Evolutionary conservation across 2,113 vertebrate genomes (phyloP).

Genomic region (Muscicapa adusta): DNA sequence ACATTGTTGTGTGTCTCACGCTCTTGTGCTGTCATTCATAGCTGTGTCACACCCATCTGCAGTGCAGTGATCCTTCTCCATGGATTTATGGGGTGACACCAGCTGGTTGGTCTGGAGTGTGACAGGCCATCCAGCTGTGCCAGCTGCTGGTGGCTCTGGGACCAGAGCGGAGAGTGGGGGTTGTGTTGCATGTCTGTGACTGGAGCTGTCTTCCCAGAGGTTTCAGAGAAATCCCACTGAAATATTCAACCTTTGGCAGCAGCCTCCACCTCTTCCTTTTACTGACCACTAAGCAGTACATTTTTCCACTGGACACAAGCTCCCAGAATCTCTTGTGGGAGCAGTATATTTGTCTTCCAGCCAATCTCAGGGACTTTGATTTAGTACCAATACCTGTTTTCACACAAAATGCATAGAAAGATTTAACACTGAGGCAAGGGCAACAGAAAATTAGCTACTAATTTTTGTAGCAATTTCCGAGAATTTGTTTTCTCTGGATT

Average conservation of each 20-base stretch:
- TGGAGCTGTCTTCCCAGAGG: neutral
- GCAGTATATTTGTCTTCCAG: neutral
- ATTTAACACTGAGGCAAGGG: neutral
- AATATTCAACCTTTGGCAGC: neutral
- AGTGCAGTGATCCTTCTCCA: neutral
- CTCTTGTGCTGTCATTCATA: rapidly evolving
- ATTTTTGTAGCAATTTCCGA: slow-evolving; percentile 20
- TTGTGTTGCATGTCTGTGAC: neutral
- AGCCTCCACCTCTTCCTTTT: neutral
- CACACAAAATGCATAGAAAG: neutral
- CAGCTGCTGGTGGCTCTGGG: neutral
- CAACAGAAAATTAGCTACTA: neutral
- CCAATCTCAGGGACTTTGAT: neutral
- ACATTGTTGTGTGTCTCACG: rapidly evolving
- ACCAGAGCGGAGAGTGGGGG: rapidly evolving
- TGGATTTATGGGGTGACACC: rapidly evolving
- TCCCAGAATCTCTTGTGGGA: neutral
- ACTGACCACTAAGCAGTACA: neutral
- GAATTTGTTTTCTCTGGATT: slow-evolving; percentile 59
- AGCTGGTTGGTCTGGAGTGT: neutral
- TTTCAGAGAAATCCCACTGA: neutral
- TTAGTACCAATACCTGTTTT: neutral
- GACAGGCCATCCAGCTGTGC: neutral
- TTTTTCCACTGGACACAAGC: neutral
- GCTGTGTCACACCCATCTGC: neutral